These are phyloP conservation scores for Syritta pipiens DNA, from an alignment of 2,888 invertebrate species.

Conservation along the genomic window DNA sequence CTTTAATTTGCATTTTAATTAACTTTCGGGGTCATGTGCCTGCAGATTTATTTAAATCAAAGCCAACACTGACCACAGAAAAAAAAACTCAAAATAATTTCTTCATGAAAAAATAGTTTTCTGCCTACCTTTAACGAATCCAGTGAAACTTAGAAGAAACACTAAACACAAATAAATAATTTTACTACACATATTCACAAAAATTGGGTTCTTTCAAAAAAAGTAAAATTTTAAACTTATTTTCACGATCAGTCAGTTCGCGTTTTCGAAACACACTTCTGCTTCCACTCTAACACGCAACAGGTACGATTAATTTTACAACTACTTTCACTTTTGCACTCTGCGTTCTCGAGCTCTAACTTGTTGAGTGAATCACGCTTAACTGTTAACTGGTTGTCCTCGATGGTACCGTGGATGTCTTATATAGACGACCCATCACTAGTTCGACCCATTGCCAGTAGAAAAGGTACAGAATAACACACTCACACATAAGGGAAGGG, in stretches of 20 bases:
- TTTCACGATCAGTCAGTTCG: constrained; percentile 24
- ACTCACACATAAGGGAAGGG: constrained; percentile 12
- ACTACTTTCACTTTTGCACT: constrained; percentile 35
- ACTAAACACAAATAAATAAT: constrained; percentile 33
- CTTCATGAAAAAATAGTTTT: too few relatives aligned
- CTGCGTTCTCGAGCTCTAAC: constrained; percentile 20
- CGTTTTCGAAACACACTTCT: neutral
- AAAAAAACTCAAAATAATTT: too few relatives aligned
- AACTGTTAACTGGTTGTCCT: constrained; percentile 66
- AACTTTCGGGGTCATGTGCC: too few relatives aligned
- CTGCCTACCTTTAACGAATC: constrained; percentile 51
- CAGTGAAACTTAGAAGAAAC: constrained; percentile 30
- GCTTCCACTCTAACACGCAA: constrained; percentile 15
- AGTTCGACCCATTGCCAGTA: constrained; percentile 4
- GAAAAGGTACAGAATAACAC: constrained; percentile 31
- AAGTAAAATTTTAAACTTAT: constrained; percentile 16
- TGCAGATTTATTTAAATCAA: too few relatives aligned
- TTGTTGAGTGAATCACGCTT: constrained; percentile 67
- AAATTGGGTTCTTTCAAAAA: too few relatives aligned
- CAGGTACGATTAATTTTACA: constrained; percentile 31
- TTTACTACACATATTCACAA: constrained; percentile 49
- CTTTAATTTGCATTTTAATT: too few relatives aligned
- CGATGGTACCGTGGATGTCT: constrained; percentile 51
- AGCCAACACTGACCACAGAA: too few relatives aligned
- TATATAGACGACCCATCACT: constrained; percentile 52